Evolutionary conservation across 2,113 vertebrate genomes (phyloP).

Genomic region (Ctenomys sociabilis): DNA sequence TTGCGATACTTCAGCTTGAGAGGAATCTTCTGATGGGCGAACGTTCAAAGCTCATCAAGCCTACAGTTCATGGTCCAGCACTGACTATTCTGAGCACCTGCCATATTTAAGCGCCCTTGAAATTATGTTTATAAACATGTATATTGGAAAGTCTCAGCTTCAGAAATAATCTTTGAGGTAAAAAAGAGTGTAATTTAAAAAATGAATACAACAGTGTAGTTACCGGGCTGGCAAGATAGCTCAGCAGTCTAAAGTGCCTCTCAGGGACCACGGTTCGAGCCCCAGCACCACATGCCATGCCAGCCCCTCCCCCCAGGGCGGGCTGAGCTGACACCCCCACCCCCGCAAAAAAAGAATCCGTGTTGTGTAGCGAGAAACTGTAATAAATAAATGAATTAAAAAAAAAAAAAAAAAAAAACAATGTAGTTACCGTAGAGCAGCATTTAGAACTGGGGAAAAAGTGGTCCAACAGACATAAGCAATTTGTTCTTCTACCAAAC

Average conservation of each 20-base stretch:
- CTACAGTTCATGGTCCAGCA: background rate
- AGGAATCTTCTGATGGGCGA: background rate
- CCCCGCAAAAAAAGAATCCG: too few relatives aligned
- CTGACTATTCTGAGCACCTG: background rate
- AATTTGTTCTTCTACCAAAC: background rate
- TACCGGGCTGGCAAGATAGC: too few relatives aligned
- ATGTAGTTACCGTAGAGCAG: background rate
- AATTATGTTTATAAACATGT: background rate
- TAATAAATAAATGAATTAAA: background rate
- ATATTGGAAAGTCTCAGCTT: slow-evolving; percentile 23
- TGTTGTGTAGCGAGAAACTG: too few relatives aligned
- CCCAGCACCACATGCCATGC: too few relatives aligned
- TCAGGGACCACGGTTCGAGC: too few relatives aligned
- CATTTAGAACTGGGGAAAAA: background rate
- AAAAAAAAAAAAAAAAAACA: too few relatives aligned
- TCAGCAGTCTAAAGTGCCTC: too few relatives aligned
- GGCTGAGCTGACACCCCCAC: too few relatives aligned
- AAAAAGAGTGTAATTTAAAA: background rate
- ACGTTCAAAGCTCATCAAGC: background rate
- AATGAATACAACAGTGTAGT: background rate
- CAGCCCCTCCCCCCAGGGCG: too few relatives aligned
- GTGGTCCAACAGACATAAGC: background rate
- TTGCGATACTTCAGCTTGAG: background rate
- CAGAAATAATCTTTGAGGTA: background rate
- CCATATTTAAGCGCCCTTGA: background rate